Evolutionary conservation across 2,888 invertebrate species (phyloP), one percentile per base, ranked within the genome.

Genomic region (Lamproptera curius): DNA sequence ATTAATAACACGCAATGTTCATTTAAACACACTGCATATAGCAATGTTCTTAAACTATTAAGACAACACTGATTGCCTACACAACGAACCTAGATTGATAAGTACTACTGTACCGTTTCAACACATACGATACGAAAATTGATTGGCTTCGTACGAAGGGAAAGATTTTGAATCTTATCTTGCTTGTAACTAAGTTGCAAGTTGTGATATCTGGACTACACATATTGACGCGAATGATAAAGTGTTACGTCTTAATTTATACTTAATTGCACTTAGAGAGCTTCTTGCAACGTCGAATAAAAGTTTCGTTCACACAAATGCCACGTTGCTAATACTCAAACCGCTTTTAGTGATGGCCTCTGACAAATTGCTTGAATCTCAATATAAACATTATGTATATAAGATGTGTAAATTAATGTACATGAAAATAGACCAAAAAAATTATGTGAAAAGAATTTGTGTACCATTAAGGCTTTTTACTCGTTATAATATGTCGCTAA

Each of bases 1-100:
- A 67, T 50, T 57, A 62, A 58, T 61, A 36, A 60, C 76, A 76
- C 67, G 72, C 65, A 63, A 63, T 61, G 58, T 56, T 44, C 51
- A 58, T 61, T 60, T 59, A 63, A 54, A 57, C 42, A 59, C 54
- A 58, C 58, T 55, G 42, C 57, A 60, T 57, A 62, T 62, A 42
- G 48, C 51, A 20, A 20, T 6, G 20, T 57, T 58, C 51, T 49
- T 53, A 49, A 50, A 37, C 51, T 50, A 42, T 39, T 43, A 44
- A 42, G 33, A 37, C 15, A 42, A 46, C 42, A 47, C 37, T 33
- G 17, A 16, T 28, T 35, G 39, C n/a, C 9, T 4, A 39, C 23
- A 14, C 17, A 39, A 8, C 9, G 2, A 41, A 46, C 17, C 4
- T 16, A 40, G 13, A 20, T 40, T 13, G n/a, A 23, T 16, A 11